phyloP scores from a whole-genome alignment of 2,888 invertebrate genomes.

The Cyclophora albipunctata region DNA sequence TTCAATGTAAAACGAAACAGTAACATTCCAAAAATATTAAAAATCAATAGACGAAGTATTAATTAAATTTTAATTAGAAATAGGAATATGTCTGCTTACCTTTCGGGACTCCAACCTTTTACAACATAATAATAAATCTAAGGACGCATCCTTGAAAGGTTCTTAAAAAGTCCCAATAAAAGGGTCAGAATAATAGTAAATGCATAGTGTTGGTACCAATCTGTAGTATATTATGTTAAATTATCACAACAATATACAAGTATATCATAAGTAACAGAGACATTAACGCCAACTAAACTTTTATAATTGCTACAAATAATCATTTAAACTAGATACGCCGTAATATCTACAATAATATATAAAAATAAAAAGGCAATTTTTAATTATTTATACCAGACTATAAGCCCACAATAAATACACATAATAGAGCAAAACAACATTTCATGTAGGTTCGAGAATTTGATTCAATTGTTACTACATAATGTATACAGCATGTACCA shows the following conservation, averaged over 20 bases:
- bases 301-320: slow-evolving; percentile 45
- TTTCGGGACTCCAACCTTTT: too few relatives aligned
- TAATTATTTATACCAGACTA: slow-evolving; percentile 37
- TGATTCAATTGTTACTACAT: background rate
- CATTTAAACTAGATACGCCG: slow-evolving; percentile 34
- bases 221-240: slow-evolving; percentile 49
- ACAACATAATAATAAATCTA: too few relatives aligned
- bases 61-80: too few relatives aligned
- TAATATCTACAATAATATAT: slow-evolving; percentile 18
- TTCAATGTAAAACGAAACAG: too few relatives aligned
- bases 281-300: slow-evolving; percentile 39
- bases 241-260: slow-evolving; percentile 56
- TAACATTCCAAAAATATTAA: background rate
- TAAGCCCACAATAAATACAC: slow-evolving; percentile 34
- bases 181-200: slow-evolving; percentile 13
- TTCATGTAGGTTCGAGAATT: slow-evolving; percentile 9
- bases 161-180: too few relatives aligned
- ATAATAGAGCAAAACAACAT: slow-evolving; percentile 44
- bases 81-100: too few relatives aligned
- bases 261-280: slow-evolving; percentile 42
- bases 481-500: background rate
- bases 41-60: background rate
- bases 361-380: slow-evolving; percentile 35
- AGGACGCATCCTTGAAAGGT: too few relatives aligned
- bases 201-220: slow-evolving; percentile 40